These are phyloP conservation scores for Campylomormyrus tamandua DNA, from an alignment of 2,113 vertebrate genomes.

Conservation along the genomic window DNA sequence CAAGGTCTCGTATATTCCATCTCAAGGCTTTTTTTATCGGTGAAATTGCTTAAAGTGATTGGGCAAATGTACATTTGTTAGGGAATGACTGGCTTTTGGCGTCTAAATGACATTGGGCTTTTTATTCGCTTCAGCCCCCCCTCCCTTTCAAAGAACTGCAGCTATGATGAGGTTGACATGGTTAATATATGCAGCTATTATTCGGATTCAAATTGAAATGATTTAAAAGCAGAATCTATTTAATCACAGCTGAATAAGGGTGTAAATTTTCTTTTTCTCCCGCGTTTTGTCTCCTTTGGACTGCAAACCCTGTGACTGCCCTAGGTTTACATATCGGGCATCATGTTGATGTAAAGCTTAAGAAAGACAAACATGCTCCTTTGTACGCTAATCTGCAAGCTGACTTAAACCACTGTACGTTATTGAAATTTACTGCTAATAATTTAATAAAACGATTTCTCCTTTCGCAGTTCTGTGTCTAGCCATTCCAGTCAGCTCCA, in stretches of 20 bases:
- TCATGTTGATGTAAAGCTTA: not conserved
- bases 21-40: conserved; percentile 19
- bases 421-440: not conserved
- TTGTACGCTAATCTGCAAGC: not conserved
- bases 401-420: not conserved
- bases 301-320: not conserved
- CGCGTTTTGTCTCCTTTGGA: not conserved
- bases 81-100: conserved; percentile 2
- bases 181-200: conserved; percentile 16
- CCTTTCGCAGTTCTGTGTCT: not conserved
- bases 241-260: not conserved
- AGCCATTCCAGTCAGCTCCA: not conserved
- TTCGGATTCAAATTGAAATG: conserved; percentile 10
- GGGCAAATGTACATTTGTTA: conserved; percentile 7
- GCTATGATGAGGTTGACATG: conserved; percentile 14
- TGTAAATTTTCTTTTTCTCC: not conserved
- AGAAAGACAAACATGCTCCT: not conserved
- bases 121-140: not conserved
- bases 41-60: conserved; percentile 16
- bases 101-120: conserved; percentile 11
- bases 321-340: not conserved
- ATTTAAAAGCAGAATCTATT: conserved; percentile 14
- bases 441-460: not conserved
- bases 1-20: conserved; percentile 16
- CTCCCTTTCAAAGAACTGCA: not conserved